Evolutionary conservation across 2,888 invertebrate species (phyloP).

Genomic region (Vannuccia rotundouncinata): DNA sequence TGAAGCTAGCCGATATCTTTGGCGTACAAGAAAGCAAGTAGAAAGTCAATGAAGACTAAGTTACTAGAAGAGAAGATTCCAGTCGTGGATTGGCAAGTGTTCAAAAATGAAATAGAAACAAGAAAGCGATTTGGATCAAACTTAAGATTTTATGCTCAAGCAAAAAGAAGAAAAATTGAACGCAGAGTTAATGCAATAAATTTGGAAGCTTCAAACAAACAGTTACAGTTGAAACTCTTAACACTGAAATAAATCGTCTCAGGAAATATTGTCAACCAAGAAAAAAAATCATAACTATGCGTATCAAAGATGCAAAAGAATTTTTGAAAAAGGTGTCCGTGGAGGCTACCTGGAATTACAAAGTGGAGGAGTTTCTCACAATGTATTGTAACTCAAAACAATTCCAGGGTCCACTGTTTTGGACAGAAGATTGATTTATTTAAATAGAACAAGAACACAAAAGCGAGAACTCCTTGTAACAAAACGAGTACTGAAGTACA

Average conservation of each 20-base stretch:
- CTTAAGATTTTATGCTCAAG: neutral
- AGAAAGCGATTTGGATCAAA: neutral
- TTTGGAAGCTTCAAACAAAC: conserved; percentile 5
- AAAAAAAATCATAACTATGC: neutral
- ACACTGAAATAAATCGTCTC: neutral
- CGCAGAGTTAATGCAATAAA: neutral
- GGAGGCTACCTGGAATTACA: neutral
- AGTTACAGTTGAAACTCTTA: neutral
- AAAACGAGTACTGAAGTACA: conserved; percentile 4
- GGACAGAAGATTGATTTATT: neutral
- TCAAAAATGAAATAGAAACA: conserved; percentile 6
- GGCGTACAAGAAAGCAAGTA: conserved; percentile 16
- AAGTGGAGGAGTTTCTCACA: conserved; percentile 9
- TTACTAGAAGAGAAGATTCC: neutral
- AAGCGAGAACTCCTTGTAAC: conserved; percentile 5
- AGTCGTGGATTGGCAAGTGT: conserved; percentile 14
- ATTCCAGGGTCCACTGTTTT: neutral
- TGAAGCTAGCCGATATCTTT: conserved; percentile 2
- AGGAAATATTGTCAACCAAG: neutral
- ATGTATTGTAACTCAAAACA: neutral
- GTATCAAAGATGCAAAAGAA: neutral
- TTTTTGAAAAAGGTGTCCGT: neutral
- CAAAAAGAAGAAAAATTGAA: conserved; percentile 7
- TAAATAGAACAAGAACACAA: neutral
- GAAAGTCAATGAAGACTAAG: neutral